Percentiles rank a stretch among this genome's conserved stretches.
phyloP scores from a whole-genome alignment of 1,140 invertebrate species.

The Caenorhabditis tropicalis region DNA sequence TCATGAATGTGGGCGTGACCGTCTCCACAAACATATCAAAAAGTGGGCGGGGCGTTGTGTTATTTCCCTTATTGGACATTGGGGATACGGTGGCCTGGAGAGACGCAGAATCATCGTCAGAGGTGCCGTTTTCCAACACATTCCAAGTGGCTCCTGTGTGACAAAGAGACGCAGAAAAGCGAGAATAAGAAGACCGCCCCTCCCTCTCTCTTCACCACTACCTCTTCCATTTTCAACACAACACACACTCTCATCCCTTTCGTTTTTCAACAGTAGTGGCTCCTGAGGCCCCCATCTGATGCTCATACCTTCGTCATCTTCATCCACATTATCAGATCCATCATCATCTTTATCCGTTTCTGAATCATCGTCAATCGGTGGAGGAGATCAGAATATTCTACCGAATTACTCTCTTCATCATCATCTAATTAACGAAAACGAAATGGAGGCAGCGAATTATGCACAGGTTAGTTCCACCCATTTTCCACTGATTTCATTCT shows the following conservation, averaged over 20 bases:
- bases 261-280: slow-evolving; percentile 27
- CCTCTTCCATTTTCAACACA: background rate
- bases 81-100: background rate
- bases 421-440: slow-evolving; percentile 21
- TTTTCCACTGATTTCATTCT: slow-evolving; percentile 23
- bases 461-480: background rate
- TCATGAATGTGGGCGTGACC: slow-evolving; percentile 11
- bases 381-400: slow-evolving; percentile 13
- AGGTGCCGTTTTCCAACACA: slow-evolving; percentile 11
- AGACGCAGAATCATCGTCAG: slow-evolving; percentile 11
- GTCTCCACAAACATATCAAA: slow-evolving; percentile 5
- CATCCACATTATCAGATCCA: background rate
- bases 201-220: background rate
- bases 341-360: background rate
- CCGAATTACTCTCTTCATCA: slow-evolving; percentile 30
- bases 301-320: slow-evolving; percentile 31
- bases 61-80: background rate
- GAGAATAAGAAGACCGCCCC: background rate
- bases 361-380: background rate
- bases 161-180: background rate
- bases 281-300: slow-evolving; percentile 7
- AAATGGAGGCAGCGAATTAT: slow-evolving; percentile 31
- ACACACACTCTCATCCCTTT: background rate
- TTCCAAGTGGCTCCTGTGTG: slow-evolving; percentile 39
- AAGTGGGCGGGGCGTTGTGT: background rate